Evolutionary conservation across 2,797 vertebrate genomes (phyloP).

Genomic region (Neosilurus mollespiculum): DNA sequence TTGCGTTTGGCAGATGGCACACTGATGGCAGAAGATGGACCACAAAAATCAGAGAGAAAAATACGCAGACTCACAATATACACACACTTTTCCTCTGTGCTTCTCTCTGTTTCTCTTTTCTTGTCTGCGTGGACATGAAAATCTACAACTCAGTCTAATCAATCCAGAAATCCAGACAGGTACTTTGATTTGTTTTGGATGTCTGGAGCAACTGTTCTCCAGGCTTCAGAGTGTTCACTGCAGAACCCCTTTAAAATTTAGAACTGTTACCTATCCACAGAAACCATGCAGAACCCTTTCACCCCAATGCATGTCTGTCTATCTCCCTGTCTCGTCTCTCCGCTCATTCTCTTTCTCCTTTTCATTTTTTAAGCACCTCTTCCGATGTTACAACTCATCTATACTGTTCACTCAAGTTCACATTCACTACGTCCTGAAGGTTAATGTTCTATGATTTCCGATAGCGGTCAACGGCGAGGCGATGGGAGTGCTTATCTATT

Average conservation of each 20-base stretch:
- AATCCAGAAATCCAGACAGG: too few relatives aligned
- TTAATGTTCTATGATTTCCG: constrained; percentile 74
- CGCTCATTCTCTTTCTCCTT: background rate
- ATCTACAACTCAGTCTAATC: too few relatives aligned
- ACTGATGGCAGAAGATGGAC: constrained; percentile 13
- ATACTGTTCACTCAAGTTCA: constrained; percentile 51
- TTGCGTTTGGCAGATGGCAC: constrained; percentile 53
- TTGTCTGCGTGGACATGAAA: too few relatives aligned
- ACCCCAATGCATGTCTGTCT: background rate
- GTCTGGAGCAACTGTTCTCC: background rate
- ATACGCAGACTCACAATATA: background rate
- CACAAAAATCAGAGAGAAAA: background rate
- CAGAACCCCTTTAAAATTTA: background rate
- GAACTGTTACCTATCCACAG: background rate
- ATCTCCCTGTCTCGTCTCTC: background rate
- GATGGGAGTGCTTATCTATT: constrained; percentile 27
- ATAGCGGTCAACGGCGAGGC: constrained; percentile 57
- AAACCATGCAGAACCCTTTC: background rate
- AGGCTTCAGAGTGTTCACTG: too few relatives aligned
- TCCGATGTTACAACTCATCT: constrained; percentile 12
- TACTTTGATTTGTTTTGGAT: background rate
- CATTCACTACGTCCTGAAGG: constrained; percentile 33
- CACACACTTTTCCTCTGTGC: background rate
- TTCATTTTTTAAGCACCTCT: background rate
- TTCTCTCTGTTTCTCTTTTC: background rate